Evolutionary conservation across 2,888 invertebrate genomes (phyloP), one percentile per base, ranked within the genome.

Genomic region (Aporophyla lueneburgensis): DNA sequence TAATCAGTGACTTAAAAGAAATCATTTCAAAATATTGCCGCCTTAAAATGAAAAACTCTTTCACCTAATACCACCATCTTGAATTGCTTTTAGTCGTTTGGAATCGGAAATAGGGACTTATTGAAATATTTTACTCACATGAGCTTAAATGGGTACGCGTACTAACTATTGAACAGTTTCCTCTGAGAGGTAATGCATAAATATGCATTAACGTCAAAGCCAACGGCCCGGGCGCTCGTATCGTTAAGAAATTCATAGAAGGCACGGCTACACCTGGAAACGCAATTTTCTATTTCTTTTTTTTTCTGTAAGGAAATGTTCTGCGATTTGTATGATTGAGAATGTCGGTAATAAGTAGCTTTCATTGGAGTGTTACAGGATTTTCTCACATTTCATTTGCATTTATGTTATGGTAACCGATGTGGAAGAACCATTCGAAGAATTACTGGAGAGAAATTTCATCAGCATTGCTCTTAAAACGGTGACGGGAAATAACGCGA

Each of bases 201-300:
- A 86, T 86, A 81, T 84, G 79, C 78, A 87, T 86, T 78, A 83
- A 61, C 72, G 76, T 83, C 84, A 84, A 74, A 87, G 46, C 58
- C 76, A 81, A 69, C 69, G 61, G 66, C 43, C 21, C 24, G 67
- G 4, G 61, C 61, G 76, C 70, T 54, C 66, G 63, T 71, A 71
- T 66, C 72, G 80, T 75, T 86, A 76, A 87, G 81, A 65, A 79
- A 87, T 87, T 87, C 81, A 80, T 83, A 71, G 56, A 63, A 70
- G 68, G 69, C 59, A 72, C 43, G 65, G 61, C 61, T 65, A 73
- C 74, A 74, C 71, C 80, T 86, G 80, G 27, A 72, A 70, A 54
- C 21, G 61, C 14, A 65, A 71, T 62, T 66, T 85, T 24, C 43
- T 53, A 16, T 72, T 77, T 43, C 56, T 40, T n/a, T 59, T 71